Base-by-base conservation (phyloP, 2,797 vertebrate species). In the Melanotaenia boesemani region DNA sequence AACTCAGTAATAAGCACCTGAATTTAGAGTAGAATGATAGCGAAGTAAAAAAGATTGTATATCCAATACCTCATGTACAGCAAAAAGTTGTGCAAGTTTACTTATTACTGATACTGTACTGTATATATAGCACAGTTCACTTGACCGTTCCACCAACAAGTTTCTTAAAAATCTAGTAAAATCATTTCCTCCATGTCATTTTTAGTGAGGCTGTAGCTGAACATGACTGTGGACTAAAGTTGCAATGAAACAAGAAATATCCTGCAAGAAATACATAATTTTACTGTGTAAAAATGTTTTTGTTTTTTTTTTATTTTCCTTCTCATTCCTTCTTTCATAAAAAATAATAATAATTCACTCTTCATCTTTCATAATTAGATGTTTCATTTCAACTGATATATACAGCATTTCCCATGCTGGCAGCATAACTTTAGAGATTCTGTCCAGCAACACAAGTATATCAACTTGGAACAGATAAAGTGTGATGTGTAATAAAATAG, bases 21-120 rank as follows among this genome's bases (percentile, higher is more conserved):
- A 67, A 60, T 56, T 68, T n/a, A 30, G 16, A 63, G 30, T 15
- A 11, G 50, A 67, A 70, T 59, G 9, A 58, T 41, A 63, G 13
- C 10, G 30, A 9, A 2, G 26, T 10, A 63, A 50, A 52, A 54
- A 67, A 54, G 22, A 55, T 20, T 55, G 10, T 34, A 30, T 26
- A 34, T 57, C 5, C 20, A 34, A n/a, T 8, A 3, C 1, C 22
- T 41, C 39, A 41, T 36, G 64, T 26, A 6, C 34, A 63, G 28
- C 32, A 46, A 50, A 68, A 52, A 1, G 6, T 37, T 39, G 66
- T 15, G 54, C 59, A 66, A 62, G 18, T 41, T 7, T 57, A 52
- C 20, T 24, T 24, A 22, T 11, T 4, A 22, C 48, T 52, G 7
- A n/a, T 8, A n/a, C 1, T 24, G 2, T 52, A 12, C 48, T 52